Base-by-base conservation (phyloP, 1,140 invertebrate genomes). In the Frieseomelitta varia region DNA sequence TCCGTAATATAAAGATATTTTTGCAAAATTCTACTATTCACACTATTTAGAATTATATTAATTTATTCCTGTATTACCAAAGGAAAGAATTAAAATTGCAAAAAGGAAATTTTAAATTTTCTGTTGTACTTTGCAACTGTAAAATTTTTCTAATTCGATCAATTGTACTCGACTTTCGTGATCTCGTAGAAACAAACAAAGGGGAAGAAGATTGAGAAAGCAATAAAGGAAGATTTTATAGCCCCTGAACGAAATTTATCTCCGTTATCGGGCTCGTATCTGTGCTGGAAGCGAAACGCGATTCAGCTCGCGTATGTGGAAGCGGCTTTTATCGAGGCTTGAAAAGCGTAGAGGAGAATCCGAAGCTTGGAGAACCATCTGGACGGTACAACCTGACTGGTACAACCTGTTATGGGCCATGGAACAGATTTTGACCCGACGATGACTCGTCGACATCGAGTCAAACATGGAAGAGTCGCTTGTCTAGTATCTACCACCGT, bases 381-480 rank as follows among this genome's bases (percentile, higher is more conserved):
- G 87, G 87, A 86, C 55, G 84, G 4, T 82, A 79, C 68, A 73
- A 86, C 79, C 80, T 82, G 82, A 93, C 91, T 84, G 89, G 91
- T 88, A 91, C 92, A 93, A 93, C 92, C 91, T 93, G 92, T 93
- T 93, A 92, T 90, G 88, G 74, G 87, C 85, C 77, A 89, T 82
- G 91, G 77, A 82, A 91, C 88, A 91, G 92, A 93, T 93, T 92
- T 86, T 92, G 90, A 93, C 92, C 92, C 82, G 71, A 84, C 77
- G 92, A 92, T 93, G 92, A 92, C 91, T 92, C 84, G 80, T 14
- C 24, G 68, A 78, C 56, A 75, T 79, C 74, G 73, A 76, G 69
- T 68, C 58, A 81, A 77, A 92, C 91, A 88, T 91, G 92, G 90
- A 92, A 93, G 89, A 88, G 84, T 83, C 74, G 73, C 51, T 81